Evolutionary conservation across 2,888 invertebrate genomes (phyloP).

Genomic region (Phalera bucephala): DNA sequence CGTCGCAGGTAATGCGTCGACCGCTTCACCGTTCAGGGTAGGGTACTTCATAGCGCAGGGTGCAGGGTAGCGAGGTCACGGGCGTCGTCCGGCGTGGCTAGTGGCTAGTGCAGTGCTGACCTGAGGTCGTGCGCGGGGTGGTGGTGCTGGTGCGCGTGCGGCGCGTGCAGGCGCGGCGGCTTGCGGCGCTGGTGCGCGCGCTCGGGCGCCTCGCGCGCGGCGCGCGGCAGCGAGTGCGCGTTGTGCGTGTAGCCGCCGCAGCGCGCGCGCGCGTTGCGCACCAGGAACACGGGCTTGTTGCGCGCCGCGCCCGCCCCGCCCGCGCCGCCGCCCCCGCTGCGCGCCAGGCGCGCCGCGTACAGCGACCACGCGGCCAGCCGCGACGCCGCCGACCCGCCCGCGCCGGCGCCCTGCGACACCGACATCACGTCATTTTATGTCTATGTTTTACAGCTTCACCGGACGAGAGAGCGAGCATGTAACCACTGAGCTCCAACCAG

Average conservation of each 20-base stretch:
- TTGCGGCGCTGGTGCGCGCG: constrained; percentile 51
- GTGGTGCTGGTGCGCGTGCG: constrained; percentile 44
- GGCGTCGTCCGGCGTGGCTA: no score
- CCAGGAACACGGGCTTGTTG: constrained; percentile 61
- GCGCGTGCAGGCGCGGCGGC: constrained; percentile 51
- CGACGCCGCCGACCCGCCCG: constrained; percentile 41
- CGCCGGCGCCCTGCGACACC: constrained; percentile 35
- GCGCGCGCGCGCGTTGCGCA: constrained; percentile 58
- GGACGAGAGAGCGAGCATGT: constrained; percentile 2
- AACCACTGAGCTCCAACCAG: no score
- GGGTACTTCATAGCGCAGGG: no score
- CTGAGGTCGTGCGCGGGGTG: constrained; percentile 15
- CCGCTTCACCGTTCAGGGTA: no score
- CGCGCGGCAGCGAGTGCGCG: constrained; percentile 30
- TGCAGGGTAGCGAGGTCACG: no score
- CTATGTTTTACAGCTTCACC: no score
- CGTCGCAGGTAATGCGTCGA: no score
- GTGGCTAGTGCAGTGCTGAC: no score
- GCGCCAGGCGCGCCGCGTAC: constrained; percentile 57
- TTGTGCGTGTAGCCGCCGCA: constrained; percentile 51
- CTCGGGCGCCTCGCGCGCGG: constrained; percentile 33
- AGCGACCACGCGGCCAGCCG: constrained; percentile 58
- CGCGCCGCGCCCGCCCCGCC: constrained; percentile 50
- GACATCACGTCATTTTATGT: no score
- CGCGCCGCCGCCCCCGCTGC: constrained; percentile 42